These are phyloP conservation scores for Gila orcuttii DNA, from an alignment of 2,113 vertebrate genomes.

Conservation along the genomic window DNA sequence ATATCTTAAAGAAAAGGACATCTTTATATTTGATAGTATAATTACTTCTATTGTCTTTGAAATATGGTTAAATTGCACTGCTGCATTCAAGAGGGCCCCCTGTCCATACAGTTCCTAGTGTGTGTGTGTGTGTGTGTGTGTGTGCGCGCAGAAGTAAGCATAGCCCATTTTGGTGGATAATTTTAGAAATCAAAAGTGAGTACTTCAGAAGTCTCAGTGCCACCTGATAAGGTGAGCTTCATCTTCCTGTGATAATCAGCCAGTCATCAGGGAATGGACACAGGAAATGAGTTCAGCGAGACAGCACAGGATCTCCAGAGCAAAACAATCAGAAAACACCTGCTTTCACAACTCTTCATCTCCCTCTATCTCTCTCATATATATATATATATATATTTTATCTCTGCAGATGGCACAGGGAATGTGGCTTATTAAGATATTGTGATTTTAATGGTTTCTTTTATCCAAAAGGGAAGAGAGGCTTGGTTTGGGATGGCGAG, in stretches of 20 bases:
- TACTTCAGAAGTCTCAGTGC: constrained; percentile 19
- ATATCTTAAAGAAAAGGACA: too few relatives aligned
- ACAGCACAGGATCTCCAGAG: background rate
- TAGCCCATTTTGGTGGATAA: constrained; percentile 23
- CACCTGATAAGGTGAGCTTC: constrained; percentile 23
- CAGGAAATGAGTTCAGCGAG: constrained; percentile 51
- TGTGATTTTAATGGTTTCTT: constrained; percentile 27
- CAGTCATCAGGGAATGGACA: constrained; percentile 32
- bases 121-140: background rate
- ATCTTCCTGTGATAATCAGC: constrained; percentile 45
- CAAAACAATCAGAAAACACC: constrained; percentile 42
- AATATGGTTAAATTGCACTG: too few relatives aligned
- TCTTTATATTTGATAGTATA: too few relatives aligned
- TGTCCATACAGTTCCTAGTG: too few relatives aligned
- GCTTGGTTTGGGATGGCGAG: background rate
- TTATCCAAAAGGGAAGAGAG: background rate
- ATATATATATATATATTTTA: background rate
- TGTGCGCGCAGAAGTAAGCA: background rate
- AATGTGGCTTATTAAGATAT: constrained; percentile 22
- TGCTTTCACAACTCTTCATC: background rate
- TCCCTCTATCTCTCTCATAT: background rate
- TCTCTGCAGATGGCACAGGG: background rate
- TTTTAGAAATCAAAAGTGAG: constrained; percentile 22
- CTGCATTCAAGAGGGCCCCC: background rate
- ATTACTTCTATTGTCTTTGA: too few relatives aligned